Evolutionary conservation across 2,888 invertebrate genomes (phyloP).

Genomic region (Leptinotarsa peninsularis): DNA sequence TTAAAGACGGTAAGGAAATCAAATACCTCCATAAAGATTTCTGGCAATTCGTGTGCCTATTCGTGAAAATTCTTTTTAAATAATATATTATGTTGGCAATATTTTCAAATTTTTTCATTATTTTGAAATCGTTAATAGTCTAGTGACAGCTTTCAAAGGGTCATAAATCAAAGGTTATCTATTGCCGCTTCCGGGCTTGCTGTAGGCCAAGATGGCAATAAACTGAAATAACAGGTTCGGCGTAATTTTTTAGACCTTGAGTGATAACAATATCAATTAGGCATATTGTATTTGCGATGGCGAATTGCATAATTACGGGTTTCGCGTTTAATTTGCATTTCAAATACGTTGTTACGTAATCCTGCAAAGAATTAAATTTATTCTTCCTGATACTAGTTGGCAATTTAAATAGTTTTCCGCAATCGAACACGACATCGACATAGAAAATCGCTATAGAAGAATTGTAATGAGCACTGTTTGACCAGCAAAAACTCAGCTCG

Average conservation of each 20-base stretch:
- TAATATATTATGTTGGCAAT: no score
- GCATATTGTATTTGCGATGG: slow-evolving; percentile 46
- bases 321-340: slow-evolving; percentile 53
- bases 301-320: slow-evolving; percentile 54
- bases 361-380: slow-evolving; percentile 37
- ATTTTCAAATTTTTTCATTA: no score
- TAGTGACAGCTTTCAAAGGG: not conserved
- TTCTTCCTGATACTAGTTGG: slow-evolving; percentile 22
- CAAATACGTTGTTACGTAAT: slow-evolving; percentile 47
- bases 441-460: slow-evolving; percentile 12
- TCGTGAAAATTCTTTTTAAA: no score
- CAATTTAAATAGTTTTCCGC: slow-evolving; percentile 17
- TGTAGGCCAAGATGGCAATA: slow-evolving; percentile 32
- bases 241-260: slow-evolving; percentile 49
- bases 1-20: no score
- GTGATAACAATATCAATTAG: slow-evolving; percentile 53
- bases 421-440: slow-evolving; percentile 14
- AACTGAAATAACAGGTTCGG: slow-evolving; percentile 40
- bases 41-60: no score
- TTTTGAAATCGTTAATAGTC: no score
- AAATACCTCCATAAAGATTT: no score
- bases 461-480: not conserved
- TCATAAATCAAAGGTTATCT: not conserved
- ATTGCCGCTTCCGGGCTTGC: slow-evolving; percentile 8
- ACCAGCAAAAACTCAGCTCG: not conserved